Evolutionary conservation across 1,140 invertebrate species (phyloP).

Genomic region (Ostrea edulis): DNA sequence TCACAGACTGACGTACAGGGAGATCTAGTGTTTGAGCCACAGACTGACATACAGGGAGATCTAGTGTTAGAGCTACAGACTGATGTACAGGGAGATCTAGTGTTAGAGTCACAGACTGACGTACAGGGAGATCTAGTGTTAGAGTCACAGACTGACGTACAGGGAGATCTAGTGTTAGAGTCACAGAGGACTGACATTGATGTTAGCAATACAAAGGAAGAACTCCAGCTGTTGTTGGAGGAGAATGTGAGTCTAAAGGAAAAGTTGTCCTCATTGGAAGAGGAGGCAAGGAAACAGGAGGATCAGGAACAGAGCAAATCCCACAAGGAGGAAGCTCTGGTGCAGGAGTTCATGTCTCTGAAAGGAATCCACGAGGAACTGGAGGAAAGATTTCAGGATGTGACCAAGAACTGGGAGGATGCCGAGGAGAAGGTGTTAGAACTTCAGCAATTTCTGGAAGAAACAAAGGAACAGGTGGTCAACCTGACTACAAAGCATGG

Average conservation of each 20-base stretch:
- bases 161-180: background rate
- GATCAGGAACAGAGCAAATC: background rate
- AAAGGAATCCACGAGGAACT: background rate
- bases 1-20: background rate
- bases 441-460: background rate
- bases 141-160: conserved; percentile 1
- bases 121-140: too few species aligned
- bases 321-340: background rate
- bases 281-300: background rate
- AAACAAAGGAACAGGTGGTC: background rate
- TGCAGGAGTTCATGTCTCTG: background rate
- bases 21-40: background rate
- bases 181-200: background rate
- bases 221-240: background rate
- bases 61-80: background rate
- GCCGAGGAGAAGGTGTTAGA: conserved; percentile 16
- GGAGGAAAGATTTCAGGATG: background rate
- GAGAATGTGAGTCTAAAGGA: background rate
- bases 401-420: conserved; percentile 27
- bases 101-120: background rate
- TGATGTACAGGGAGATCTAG: background rate
- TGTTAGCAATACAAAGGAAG: background rate
- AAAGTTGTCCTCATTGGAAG: background rate
- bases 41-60: background rate
- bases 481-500: background rate